Conservation (phyloP, 2,888 invertebrate species). For the Ochlodes sylvanus region DNA sequence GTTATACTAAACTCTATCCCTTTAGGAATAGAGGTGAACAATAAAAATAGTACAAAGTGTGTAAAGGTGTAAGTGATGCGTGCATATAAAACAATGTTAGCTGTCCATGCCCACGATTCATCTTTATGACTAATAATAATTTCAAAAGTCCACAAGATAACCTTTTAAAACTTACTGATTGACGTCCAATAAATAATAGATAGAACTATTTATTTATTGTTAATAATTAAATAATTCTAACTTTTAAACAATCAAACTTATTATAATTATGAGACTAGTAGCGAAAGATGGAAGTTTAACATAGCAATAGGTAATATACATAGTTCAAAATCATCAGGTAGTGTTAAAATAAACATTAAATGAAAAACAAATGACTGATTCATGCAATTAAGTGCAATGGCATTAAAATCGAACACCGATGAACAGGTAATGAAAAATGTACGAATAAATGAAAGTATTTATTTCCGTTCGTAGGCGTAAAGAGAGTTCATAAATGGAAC, state of each 20-base stretch:
- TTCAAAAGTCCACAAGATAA: background rate
- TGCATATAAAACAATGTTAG: too few relatives aligned
- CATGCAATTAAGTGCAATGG: background rate
- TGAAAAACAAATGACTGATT: background rate
- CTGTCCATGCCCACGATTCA: background rate
- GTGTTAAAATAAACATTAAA: too few relatives aligned
- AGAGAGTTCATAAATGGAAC: conserved; percentile 42
- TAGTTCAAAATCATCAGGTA: too few relatives aligned
- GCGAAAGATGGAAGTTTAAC: too few relatives aligned
- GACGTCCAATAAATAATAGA: background rate
- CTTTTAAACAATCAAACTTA: too few relatives aligned
- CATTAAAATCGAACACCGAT: background rate
- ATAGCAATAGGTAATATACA: too few relatives aligned
- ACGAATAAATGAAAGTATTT: conserved; percentile 9
- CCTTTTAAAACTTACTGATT: background rate
- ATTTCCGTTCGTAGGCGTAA: background rate
- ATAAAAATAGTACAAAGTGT: background rate
- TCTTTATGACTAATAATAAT: conserved; percentile 11
- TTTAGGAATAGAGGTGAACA: background rate
- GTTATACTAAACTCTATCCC: background rate
- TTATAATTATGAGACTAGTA: too few relatives aligned
- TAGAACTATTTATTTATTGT: too few relatives aligned
- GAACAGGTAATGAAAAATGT: background rate
- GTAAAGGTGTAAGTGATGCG: background rate
- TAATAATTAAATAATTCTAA: too few relatives aligned